Base-by-base conservation (phyloP, 2,797 vertebrate species). In the Tangara arthus region DNA sequence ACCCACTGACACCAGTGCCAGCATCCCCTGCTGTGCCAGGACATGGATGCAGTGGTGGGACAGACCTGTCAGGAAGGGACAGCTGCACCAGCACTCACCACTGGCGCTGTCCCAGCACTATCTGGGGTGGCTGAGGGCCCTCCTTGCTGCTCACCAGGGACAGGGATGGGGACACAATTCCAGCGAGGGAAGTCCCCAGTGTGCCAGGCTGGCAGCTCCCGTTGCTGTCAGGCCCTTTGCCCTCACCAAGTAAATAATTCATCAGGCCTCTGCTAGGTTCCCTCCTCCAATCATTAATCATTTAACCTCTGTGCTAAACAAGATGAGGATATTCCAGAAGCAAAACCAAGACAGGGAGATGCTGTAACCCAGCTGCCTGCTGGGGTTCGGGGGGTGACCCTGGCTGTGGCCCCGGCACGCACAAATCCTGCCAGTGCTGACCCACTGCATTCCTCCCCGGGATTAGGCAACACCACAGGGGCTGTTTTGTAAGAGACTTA, bases 401-500 rank as follows among this genome's bases (percentile, higher is more conserved):
- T 13, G 15, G 24, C 46, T 65, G 26, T 30, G 20, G n/a, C 27
- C 46, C 56, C 73, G 17, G 46, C 22, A 15, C 9, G 34, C 46
- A 17, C 61, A 82, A 82, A 85, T 61, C 80, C 61, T 37, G 22
- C 3, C 44, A 19, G 7, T 37, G 85, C 81, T 91, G 52, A 82
- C 73, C 81, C 44, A 42, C 72, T 14, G 1, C 91, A 91, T 95
- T 93, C 91, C 85, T 86, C 23, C 34, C 77, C 0, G 0, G 91
- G 91, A 93, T 95, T 93, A 86, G 72, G 88, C 68, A 95, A 89
- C 46, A 32, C 63, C 6, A 41, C 70, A 32, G 5, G 28, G 41
- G 42, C 17, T 56, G 76, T 86, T 91, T 66, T 59, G 53, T 86
- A 91, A 89, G 72, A 68, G 89, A 57, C 53, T 95, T 93, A 91